Percentiles rank a stretch among this genome's conserved stretches.
Conservation (phyloP, 2,113 vertebrate genomes). For the Spheniscus mendiculus region DNA sequence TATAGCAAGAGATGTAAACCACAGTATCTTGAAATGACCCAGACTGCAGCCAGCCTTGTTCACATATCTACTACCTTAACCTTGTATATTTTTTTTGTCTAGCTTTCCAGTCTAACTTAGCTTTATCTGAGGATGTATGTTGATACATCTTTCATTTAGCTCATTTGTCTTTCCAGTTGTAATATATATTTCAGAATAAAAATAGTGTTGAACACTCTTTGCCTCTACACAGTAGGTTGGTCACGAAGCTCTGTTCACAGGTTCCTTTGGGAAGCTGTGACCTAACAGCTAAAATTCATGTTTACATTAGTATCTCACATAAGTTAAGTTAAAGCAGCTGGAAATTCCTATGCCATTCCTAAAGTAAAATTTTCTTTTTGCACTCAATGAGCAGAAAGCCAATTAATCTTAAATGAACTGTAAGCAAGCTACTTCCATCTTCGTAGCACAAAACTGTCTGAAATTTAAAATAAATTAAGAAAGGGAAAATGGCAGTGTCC, state of each 20-base stretch:
- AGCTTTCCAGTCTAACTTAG: neutral
- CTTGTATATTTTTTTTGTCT: neutral
- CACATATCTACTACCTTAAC: neutral
- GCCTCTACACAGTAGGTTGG: neutral
- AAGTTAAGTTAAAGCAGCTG: neutral
- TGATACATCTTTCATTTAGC: neutral
- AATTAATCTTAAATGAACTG: neutral
- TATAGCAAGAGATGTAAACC: neutral
- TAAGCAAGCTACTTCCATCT: neutral
- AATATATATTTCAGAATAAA: neutral
- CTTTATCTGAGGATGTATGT: neutral
- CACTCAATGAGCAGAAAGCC: neutral
- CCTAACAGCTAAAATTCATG: neutral
- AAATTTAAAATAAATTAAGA: neutral
- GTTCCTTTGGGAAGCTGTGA: neutral
- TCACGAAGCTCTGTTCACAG: neutral
- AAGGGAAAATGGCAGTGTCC: accelerated
- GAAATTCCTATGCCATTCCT: neutral
- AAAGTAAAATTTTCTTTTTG: neutral
- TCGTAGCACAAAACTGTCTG: neutral
- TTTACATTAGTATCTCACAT: neutral
- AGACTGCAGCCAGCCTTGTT: neutral
- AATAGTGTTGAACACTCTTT: neutral
- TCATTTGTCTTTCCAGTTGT: neutral
- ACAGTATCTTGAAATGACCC: neutral